Evolutionary conservation across 35 echinoderm and acorn worm species (phyloP), one percentile per base, ranked within the genome.

Genomic region (Hemicentrotus pulcherrimus): DNA sequence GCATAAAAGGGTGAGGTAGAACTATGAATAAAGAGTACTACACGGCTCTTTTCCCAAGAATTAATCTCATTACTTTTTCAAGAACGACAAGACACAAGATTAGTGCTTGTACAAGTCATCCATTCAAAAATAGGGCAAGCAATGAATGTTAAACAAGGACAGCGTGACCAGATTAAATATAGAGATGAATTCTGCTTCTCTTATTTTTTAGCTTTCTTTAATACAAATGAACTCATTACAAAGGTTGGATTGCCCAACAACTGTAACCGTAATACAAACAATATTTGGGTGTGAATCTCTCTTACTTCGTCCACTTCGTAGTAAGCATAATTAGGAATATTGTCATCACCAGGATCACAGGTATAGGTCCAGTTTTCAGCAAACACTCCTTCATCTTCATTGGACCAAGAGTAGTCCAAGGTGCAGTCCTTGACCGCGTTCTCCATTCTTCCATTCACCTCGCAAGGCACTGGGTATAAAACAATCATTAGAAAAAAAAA

Each of bases 351-450:
- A 33, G 91, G 60, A 19, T 65, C 71, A 31, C 92, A 86, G 32
- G 92, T 94, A 65, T 45, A 48, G 13, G 91, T 95, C 97, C 97
- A 97, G 94, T 86, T 91, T 13, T 32, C 94, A 70, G 95, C 91
- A 31, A 94, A 97, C 22, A 92, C 91, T 41, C 86, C 32, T 45
- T 95, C 85, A 12, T 96, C 97, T 71, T 96, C 60, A 58, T 96
- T 89, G 14, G 24, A 28, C n/a, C 89, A 86, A 47, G 86, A 86
- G 35, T 97, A 97, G 28, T 60, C 92, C 16, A 93, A 46, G 46
- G 58, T 92, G 85, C 97, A 97, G 5, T 95, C 52, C 31, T 86
- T 16, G 13, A 96, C 22, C 2, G 95, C 15, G 6, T 46, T 41
- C 24, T 47, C 85, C 19, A 97, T 86, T 31, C 86, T 32, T 18